Percentiles rank a stretch among this genome's conserved stretches.
Evolutionary conservation across 2,888 invertebrate genomes (phyloP).

Genomic region (Tenthredo notha): DNA sequence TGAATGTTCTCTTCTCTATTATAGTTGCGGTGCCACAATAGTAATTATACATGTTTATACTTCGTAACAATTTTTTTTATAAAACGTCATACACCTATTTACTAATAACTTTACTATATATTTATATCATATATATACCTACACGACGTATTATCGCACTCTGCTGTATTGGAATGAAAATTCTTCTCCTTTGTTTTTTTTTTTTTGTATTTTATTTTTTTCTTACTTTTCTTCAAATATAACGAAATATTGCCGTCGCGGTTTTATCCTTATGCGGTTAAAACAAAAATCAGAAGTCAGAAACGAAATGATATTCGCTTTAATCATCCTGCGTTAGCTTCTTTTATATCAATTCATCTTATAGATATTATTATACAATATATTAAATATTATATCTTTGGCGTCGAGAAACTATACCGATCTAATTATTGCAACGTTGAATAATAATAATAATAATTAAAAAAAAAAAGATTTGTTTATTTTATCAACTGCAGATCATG

Average conservation of each 20-base stretch:
- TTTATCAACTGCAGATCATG: neutral
- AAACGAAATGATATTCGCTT: neutral
- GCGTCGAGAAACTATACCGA: neutral
- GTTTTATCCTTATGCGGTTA: neutral
- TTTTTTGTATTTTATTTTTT: too few species aligned
- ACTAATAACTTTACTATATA: neutral
- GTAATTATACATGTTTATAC: neutral
- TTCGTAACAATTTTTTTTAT: neutral
- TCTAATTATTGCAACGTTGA: neutral
- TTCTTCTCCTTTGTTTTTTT: neutral
- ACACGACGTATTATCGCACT: neutral
- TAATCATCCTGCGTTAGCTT: neutral
- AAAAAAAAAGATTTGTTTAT: neutral
- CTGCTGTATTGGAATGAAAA: too few species aligned
- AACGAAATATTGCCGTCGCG: slow-evolving; percentile 19
- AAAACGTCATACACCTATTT: neutral
- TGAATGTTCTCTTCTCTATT: too few species aligned
- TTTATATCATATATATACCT: neutral
- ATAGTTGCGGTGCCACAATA: neutral
- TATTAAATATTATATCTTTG: too few species aligned
- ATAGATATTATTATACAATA: too few species aligned
- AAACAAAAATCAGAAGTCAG: neutral
- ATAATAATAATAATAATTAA: neutral
- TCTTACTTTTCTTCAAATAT: neutral
- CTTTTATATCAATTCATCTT: neutral